A percentile compares a stretch with the other conserved stretches of the same genome.
Evolutionary conservation across 2,113 vertebrate genomes (phyloP).

Genomic region (Hipposideros armiger): DNA sequence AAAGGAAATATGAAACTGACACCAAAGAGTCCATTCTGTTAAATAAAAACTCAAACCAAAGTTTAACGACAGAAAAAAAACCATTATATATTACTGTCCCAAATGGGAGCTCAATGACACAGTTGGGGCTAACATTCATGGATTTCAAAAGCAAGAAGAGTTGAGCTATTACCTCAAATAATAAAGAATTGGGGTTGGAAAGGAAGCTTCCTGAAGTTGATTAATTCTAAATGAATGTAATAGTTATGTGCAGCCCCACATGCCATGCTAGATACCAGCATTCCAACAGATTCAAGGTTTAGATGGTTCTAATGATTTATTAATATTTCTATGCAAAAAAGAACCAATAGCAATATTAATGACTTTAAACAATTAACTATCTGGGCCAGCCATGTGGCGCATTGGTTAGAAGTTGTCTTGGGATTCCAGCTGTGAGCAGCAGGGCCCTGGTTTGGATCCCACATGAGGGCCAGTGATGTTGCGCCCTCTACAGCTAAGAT

Average conservation of each 20-base stretch:
- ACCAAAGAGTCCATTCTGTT: slow-evolving; percentile 52
- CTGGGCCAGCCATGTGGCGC: no score
- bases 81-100: background rate
- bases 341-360: background rate
- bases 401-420: no score
- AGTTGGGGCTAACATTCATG: background rate
- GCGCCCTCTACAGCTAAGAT: no score
- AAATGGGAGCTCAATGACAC: background rate
- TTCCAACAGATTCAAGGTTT: background rate
- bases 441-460: no score
- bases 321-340: background rate
- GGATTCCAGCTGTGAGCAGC: no score
- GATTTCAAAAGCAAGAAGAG: slow-evolving; percentile 54
- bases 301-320: background rate
- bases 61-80: slow-evolving; percentile 5
- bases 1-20: slow-evolving; percentile 64
- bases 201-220: slow-evolving; percentile 2
- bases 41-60: slow-evolving; percentile 49
- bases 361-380: background rate
- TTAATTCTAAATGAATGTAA: background rate
- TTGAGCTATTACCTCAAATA: background rate
- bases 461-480: no score
- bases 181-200: background rate
- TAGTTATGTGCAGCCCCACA: background rate
- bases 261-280: background rate